Percentiles rank a stretch among this genome's conserved stretches.
These are phyloP conservation scores for Heterodera schachtii DNA, from an alignment of 1,140 invertebrate genomes.

Conservation along the genomic window DNA sequence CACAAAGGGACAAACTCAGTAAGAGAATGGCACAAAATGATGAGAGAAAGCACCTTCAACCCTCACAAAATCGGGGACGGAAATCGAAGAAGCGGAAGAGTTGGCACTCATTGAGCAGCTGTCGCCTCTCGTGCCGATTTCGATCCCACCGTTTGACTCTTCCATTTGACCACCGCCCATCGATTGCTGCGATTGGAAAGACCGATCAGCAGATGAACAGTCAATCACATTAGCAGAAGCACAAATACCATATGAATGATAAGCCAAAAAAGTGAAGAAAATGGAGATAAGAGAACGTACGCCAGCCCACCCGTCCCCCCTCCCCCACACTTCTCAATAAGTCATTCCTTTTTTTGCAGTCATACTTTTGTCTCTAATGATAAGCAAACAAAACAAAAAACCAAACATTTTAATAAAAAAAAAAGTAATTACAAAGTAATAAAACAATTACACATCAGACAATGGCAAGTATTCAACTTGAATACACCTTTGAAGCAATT, in stretches of 20 bases:
- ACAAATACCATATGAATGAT: neutral
- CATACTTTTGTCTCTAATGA: neutral
- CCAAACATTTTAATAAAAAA: neutral
- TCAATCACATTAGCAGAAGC: no score
- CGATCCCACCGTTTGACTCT: neutral
- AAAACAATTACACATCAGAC: conserved; percentile 4
- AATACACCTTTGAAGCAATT: conserved; percentile 10
- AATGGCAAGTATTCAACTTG: conserved; percentile 18
- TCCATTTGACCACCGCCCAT: neutral
- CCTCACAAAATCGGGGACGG: neutral
- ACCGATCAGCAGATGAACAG: no score
- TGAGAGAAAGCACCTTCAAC: no score
- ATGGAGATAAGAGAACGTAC: neutral
- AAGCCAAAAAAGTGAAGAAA: neutral
- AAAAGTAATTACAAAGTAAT: neutral
- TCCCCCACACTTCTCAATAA: neutral
- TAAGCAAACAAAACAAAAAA: neutral
- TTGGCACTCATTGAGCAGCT: neutral
- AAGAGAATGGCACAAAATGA: no score
- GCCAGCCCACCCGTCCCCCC: neutral
- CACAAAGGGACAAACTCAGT: no score
- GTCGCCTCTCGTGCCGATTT: neutral
- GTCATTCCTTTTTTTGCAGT: neutral
- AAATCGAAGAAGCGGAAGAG: neutral
- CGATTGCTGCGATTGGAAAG: no score